Percentiles rank a stretch among this genome's conserved stretches.
phyloP scores from a whole-genome alignment of 2,113 vertebrate genomes.

The Psittacula cyanocephala region DNA sequence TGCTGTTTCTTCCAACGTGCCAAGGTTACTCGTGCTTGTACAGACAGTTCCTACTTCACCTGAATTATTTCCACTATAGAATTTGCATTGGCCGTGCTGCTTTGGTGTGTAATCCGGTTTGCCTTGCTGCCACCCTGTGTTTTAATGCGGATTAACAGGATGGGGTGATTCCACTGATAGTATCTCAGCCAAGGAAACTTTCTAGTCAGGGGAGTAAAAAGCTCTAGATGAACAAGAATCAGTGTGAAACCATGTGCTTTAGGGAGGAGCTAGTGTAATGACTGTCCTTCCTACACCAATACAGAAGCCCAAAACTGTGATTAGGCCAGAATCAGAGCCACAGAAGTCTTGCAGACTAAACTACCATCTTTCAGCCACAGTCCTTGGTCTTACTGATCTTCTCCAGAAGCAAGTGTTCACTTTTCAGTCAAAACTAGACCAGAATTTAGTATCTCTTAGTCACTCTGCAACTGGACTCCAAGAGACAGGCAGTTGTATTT shows the following conservation, averaged over 20 bases:
- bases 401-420: not conserved
- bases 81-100: not conserved
- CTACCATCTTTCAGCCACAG: not conserved
- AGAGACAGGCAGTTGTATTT: not conserved
- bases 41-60: not conserved
- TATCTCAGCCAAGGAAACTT: not conserved
- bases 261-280: not conserved
- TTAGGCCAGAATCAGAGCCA: not conserved
- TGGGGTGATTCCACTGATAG: not conserved
- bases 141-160: not conserved
- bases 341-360: not conserved
- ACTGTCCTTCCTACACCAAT: not conserved
- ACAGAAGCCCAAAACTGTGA: not conserved
- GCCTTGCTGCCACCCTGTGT: not conserved
- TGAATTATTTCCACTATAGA: not conserved
- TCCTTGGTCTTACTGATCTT: not conserved
- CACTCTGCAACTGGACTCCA: not conserved
- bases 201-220: not conserved
- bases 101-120: not conserved
- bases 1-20: not conserved
- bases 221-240: not conserved
- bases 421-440: not conserved
- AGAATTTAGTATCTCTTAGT: not conserved
- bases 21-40: not conserved
- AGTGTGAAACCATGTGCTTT: not conserved